Evolutionary conservation across 2,888 invertebrate genomes (phyloP), one percentile per base, ranked within the genome.

Genomic region (Dasysyrphus albostriatus): DNA sequence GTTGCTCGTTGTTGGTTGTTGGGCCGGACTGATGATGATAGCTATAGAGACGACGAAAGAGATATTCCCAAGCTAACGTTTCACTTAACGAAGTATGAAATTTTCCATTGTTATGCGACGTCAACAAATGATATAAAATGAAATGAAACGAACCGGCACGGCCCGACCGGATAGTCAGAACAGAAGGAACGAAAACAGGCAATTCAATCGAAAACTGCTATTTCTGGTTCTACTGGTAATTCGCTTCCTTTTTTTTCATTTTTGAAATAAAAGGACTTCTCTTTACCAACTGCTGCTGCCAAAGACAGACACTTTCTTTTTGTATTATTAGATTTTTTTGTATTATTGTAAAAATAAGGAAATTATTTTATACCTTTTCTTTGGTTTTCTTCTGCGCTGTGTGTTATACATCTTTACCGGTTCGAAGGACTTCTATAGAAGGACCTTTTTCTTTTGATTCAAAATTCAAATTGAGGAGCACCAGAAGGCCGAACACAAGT

Each of bases 11-110:
- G 32, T 47, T 67, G 19, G 32, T 5, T 14, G 37, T 54, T 59
- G 37, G 42, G 12, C 42, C 10, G 70, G 69, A 51, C 24, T 61
- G 65, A 39, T 70, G 12, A 44, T 61, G 47, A 32, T 51, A 72
- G 51, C 47, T 67, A 24, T 10, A 69, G 6, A 14, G 56, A 12
- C n/a, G n/a, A n/a, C n/a, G 58, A 44, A n/a, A 32, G 51, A 32
- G n/a, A 51, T 69, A 69, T 69, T 69, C 67, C 37, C 47, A 51
- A 10, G 54, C 72, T 72, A 79, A 80, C 54, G 65, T 61, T 84
- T 67, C 67, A 77, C 74, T 74, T 74, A 87, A 82, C 82, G 70
- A 87, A 73, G 84, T 84, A 84, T 79, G 75, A 84, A 81, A 81
- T 77, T 61, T 67, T 59, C 49, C 29, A 65, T 47, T 24, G 37